A percentile compares a stretch with the other conserved stretches of the same genome.
These are phyloP conservation scores for Lineus longissimus DNA, from an alignment of 1,140 invertebrate genomes.

Conservation along the genomic window DNA sequence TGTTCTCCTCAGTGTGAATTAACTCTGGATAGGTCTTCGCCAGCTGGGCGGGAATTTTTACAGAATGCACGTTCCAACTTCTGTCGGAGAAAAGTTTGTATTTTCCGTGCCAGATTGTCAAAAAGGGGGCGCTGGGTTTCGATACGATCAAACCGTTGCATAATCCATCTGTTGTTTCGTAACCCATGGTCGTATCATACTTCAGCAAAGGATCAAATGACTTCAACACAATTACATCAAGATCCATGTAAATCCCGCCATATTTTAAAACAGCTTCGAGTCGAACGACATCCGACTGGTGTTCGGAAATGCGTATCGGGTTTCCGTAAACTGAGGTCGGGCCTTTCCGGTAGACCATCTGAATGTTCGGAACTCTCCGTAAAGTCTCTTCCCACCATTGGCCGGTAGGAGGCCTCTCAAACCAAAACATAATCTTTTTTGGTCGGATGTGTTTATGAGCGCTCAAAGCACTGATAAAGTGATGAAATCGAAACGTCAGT, in stretches of 20 bases:
- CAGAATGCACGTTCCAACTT: constrained; percentile 6
- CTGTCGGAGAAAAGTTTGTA: constrained; percentile 6
- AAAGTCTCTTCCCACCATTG: neutral
- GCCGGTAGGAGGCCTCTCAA: neutral
- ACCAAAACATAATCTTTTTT: constrained; percentile 5
- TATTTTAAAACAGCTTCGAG: constrained; percentile 1
- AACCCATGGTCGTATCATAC: constrained; percentile 20
- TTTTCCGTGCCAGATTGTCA: constrained; percentile 7
- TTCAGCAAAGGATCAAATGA: constrained; percentile 8
- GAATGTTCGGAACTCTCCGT: constrained; percentile 2
- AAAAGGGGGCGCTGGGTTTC: neutral
- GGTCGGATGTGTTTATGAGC: neutral
- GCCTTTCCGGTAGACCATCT: constrained; percentile 5
- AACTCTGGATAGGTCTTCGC: constrained; percentile 7
- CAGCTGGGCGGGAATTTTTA: constrained; percentile 3
- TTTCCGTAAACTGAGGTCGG: constrained; percentile 9
- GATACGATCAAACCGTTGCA: constrained; percentile 14
- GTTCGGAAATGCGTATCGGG: neutral
- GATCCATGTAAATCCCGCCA: constrained; percentile 17
- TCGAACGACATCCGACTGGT: constrained; percentile 11
- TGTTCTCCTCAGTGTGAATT: constrained; percentile 22
- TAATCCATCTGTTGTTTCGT: neutral
- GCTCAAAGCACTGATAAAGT: constrained; percentile 1
- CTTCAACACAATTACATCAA: constrained; percentile 13
- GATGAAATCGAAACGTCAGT: constrained; percentile 6